Base-by-base conservation (phyloP, 2,113 vertebrate genomes). In the Rhinoptilus africanus region DNA sequence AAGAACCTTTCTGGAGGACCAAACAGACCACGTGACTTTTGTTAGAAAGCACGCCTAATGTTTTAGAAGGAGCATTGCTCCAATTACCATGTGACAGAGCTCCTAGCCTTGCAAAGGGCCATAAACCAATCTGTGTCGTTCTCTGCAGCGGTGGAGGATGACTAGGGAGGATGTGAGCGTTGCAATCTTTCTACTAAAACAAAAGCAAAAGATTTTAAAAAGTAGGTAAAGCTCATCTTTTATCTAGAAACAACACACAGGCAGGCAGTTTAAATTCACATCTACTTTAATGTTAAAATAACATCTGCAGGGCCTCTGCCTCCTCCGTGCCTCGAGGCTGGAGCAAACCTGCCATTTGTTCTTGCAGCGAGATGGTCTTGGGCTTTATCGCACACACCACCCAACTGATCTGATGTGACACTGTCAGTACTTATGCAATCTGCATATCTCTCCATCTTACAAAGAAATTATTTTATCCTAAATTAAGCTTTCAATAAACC, bases 391-490 rank as follows among this genome's bases (percentile, higher is more conserved):
- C 64, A 32, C 57, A 12, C 73, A 24, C 32, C 85, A 60, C 78
- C 48, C 14, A 27, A 2, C 84, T 35, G 66, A 15, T 71, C 19
- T 27, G 45, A 78, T 48, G 6, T 1, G 26, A 53, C 89, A 85
- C 11, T 85, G 41, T 5, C 73, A 37, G 82, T 37, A 76, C 75
- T 93, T 76, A 15, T 1, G 4, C 69, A 92, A 84, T 34, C 88
- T 73, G 84, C 72, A 2, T 32, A 89, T 95, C 95, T 91, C 86
- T 43, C 81, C 89, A 93, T 90, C 92, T 94, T 37, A 35, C 83
- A 60, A n/a, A 94, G 89, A 92, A 91, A 85, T 37, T 24, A 69
- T 85, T 92, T 96, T 68, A 77, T 39, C 94, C 96, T 47, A 89
- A 96, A 92, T 50, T 35, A 75, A 85, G 82, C 82, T 93, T 56